Evolutionary conservation across 2,888 invertebrate species (phyloP), one percentile per base, ranked within the genome.

Genomic region (Metopia argyrocephala): DNA sequence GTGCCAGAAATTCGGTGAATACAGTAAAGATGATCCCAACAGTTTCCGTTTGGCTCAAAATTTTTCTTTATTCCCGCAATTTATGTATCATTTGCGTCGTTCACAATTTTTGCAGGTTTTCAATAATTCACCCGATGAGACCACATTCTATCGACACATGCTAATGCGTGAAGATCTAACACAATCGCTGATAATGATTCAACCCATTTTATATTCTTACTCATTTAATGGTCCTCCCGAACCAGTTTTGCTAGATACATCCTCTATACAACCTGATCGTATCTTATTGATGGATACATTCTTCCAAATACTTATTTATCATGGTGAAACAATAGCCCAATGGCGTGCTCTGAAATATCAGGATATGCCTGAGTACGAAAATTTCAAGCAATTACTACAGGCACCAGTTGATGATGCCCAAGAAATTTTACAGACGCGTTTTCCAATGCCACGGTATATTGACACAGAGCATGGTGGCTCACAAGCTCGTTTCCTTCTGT

Each of bases 1-100:
- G 96, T 99, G 99, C 90, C 99, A 99, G 91, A 98, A 98, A 91
- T 99, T 99, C 92, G 99, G 99, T 71, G 98, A 99, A 89, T 99
- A 98, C 90, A 94, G 95, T 86, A 98, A 98, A 89, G 99, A 99
- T 89, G 98, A 99, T 91, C 97, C 98, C 18, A 96, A 96, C 89
- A 97, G 98, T 84, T 99, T 99, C 92, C 93, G 98, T 65, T 93
- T 99, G 79, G 94, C 96, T 2, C 98, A 98, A 89, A 98, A 98
- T 91, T 99, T 99, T 91, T 97, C 97, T 78, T 92, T 99, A 76
- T 99, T 98, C 92, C 99, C 99, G 54, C 99, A 99, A 91, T 99
- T 99, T 91, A 99, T 99, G 98, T 99, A 99, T 91, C 99, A 99
- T 89, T 92, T 99, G 87, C 93, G 99, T 54, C 94, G 99, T 84